A percentile compares a stretch with the other conserved stretches of the same genome.
Conservation (phyloP, 2,797 vertebrate genomes). For the Danio kyathit region DNA sequence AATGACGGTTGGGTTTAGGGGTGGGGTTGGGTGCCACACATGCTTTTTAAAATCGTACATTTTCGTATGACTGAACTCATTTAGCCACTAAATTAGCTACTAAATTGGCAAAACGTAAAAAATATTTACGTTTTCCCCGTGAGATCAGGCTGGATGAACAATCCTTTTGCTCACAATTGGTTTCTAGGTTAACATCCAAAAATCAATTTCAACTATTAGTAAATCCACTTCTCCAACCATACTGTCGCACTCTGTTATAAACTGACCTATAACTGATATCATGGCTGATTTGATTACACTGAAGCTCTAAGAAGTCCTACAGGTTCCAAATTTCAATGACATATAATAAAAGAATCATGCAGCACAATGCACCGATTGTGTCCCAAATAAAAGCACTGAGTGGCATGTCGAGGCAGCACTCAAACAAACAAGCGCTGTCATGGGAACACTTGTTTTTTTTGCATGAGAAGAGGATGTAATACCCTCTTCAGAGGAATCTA, state of each 20-base stretch:
- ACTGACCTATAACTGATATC: conserved; percentile 16
- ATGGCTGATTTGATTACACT: conserved; percentile 30
- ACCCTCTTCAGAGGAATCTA: conserved; percentile 23
- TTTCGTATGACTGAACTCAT: too few relatives aligned
- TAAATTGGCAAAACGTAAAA: too few relatives aligned
- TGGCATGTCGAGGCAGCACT: conserved; percentile 9
- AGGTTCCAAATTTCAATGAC: conserved; percentile 36
- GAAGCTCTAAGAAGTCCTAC: conserved; percentile 1
- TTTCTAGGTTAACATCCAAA: background rate
- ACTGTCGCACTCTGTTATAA: background rate
- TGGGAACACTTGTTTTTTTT: conserved; percentile 22
- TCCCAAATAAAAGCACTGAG: conserved; percentile 37
- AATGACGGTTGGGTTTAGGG: too few relatives aligned
- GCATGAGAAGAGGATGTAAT: conserved; percentile 20
- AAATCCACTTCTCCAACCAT: background rate
- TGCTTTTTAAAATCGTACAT: too few relatives aligned
- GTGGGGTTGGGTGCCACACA: too few relatives aligned
- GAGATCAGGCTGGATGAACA: too few relatives aligned
- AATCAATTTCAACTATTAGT: background rate
- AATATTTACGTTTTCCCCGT: too few relatives aligned
- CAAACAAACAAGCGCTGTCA: conserved; percentile 23
- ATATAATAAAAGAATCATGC: conserved; percentile 25
- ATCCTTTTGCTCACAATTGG: too few relatives aligned
- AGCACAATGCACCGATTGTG: conserved; percentile 48
- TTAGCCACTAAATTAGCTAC: too few relatives aligned